phyloP scores from a whole-genome alignment of 2,113 vertebrate genomes.

The Neoarius graeffei region DNA sequence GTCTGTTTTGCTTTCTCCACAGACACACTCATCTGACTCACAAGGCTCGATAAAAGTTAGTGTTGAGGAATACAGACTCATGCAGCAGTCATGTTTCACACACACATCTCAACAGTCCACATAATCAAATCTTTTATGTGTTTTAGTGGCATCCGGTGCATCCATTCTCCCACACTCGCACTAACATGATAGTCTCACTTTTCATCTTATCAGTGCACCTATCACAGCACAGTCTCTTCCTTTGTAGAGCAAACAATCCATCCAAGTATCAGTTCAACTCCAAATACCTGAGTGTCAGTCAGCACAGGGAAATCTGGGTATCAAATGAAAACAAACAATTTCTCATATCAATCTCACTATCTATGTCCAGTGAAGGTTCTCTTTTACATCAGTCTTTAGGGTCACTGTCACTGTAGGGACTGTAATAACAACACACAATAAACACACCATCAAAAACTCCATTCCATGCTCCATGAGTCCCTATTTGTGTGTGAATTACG shows the following conservation, averaged over 20 bases:
- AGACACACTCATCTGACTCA: constrained; percentile 37
- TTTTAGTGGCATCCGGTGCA: background rate
- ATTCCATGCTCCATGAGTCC: background rate
- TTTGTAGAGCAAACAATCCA: constrained; percentile 34
- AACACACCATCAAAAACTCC: background rate
- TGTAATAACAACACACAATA: background rate
- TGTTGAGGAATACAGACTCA: background rate
- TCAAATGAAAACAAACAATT: constrained; percentile 23
- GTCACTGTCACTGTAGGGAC: background rate
- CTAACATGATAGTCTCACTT: background rate
- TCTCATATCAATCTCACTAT: constrained; percentile 18
- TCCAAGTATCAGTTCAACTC: constrained; percentile 38
- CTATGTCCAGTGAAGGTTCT: background rate
- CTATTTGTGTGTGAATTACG: background rate
- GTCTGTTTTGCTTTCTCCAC: constrained; percentile 46
- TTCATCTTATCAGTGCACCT: constrained; percentile 5
- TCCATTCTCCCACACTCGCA: constrained; percentile 20
- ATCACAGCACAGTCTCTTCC: constrained; percentile 28
- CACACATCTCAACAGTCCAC: background rate
- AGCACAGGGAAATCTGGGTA: constrained; percentile 28
- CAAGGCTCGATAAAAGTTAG: constrained; percentile 1
- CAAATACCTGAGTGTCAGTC: constrained; percentile 32
- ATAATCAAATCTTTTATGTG: background rate
- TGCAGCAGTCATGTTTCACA: background rate
- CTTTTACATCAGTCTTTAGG: background rate